A percentile compares a stretch with the other conserved stretches of the same genome.
These are phyloP conservation scores for Epizoanthus stellaris DNA, from an alignment of 92 coral and sea anemone genomes.

Conservation along the genomic window DNA sequence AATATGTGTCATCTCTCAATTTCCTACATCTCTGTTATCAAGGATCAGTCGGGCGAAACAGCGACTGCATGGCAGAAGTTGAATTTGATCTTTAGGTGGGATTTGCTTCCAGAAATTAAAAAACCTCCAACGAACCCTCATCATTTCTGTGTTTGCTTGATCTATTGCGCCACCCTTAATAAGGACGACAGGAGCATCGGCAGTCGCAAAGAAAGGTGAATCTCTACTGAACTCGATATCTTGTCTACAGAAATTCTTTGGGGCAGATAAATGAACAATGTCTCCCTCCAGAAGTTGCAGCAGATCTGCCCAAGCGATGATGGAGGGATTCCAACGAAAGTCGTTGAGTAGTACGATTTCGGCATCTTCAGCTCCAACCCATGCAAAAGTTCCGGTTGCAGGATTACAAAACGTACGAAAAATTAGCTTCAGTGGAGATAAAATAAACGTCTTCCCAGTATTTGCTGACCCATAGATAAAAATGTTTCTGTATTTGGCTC, in stretches of 20 bases:
- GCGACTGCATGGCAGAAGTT: too few relatives aligned
- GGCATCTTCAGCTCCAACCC: not conserved
- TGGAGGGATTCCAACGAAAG: constrained; percentile 39
- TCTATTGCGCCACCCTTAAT: too few relatives aligned
- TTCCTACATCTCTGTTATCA: not conserved
- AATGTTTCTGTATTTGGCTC: constrained; percentile 24
- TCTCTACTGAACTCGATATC: constrained; percentile 26
- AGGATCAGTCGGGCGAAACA: not conserved
- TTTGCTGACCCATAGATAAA: constrained; percentile 15
- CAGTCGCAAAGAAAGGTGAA: constrained; percentile 33
- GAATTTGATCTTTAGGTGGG: too few relatives aligned
- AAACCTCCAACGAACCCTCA: too few relatives aligned
- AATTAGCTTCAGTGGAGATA: constrained; percentile 26
- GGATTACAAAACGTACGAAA: not conserved
- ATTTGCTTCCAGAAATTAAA: too few relatives aligned
- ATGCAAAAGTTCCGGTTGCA: constrained; percentile 24
- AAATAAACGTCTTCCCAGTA: constrained; percentile 9
- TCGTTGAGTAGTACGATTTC: constrained; percentile 24
- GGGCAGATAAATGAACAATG: constrained; percentile 32
- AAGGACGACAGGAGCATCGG: too few relatives aligned
- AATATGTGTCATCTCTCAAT: not conserved
- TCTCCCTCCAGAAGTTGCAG: constrained; percentile 36
- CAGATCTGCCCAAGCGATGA: constrained; percentile 31
- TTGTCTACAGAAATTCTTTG: constrained; percentile 19
- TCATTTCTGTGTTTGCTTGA: too few relatives aligned